Base-by-base conservation (phyloP, 2,888 invertebrate species). In the Pachycephus smyrnensis region DNA sequence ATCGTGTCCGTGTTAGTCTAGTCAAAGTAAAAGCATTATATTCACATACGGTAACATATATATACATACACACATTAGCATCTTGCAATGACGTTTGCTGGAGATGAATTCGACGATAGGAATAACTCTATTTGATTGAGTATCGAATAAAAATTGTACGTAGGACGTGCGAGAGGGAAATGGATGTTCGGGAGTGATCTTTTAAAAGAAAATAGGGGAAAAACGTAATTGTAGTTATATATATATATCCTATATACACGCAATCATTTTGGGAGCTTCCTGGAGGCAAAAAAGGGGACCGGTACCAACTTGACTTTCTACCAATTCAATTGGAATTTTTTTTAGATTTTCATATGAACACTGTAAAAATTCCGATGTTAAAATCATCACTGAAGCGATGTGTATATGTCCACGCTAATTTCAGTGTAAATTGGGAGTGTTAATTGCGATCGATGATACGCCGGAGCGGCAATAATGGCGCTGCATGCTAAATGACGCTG, bases 111-210 rank as follows among this genome's bases (percentile, higher is more conserved):
- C 75, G 68, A 68, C 79, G 76, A 36, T 33, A 69, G 40, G 69
- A 69, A 76, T 75, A 73, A 76, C 79, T 75, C 74, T 75, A 77
- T 77, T 82, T 82, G 79, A 84, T 83, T 76, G 83, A 84, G 83
- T 84, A 84, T 84, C 83, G 84, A 75, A 78, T 80, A 76, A 79
- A 79, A 79, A 84, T 84, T 84, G 84, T 84, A 76, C 78, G 79
- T 80, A 79, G 84, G 80, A 76, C 79, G 77, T 80, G 74, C 37
- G 30, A 35, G 23, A 71, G 32, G 35, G 9, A 32, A 12, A 71
- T 30, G 35, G 4, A 23, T 33, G 9, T 55, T 71, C 30, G 11
- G 1, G 15, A 35, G 31, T 71, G 71, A 35, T 71, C 71, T 9
- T 33, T 15, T 23, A 71, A 71, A 30, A 30, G 71, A 35, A 35